phyloP scores from a whole-genome alignment of 2,797 vertebrate species.

The Anomalospiza imberbis region DNA sequence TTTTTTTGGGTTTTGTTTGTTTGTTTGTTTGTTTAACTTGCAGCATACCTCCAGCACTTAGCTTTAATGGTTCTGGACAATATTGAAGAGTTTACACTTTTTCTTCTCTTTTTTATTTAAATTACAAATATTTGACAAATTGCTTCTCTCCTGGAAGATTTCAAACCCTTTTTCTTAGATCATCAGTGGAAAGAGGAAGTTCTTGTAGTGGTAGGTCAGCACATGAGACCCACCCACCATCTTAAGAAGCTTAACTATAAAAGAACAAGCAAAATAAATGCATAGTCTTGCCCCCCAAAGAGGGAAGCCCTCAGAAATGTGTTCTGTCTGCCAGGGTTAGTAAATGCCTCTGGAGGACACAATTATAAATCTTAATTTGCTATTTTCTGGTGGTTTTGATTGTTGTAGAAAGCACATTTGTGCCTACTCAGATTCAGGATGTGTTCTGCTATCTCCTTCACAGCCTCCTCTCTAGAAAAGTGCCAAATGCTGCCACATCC shows the following conservation, averaged over 20 bases:
- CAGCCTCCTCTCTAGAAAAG: background rate
- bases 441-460: background rate
- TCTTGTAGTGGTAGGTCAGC: background rate
- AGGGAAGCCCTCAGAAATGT: background rate
- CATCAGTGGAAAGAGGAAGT: background rate
- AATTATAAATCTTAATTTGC: background rate
- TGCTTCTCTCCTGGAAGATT: background rate
- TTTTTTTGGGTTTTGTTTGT: no score
- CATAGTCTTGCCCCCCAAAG: background rate
- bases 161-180: background rate
- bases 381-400: background rate
- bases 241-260: background rate
- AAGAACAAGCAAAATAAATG: background rate
- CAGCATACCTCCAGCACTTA: background rate
- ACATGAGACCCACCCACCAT: background rate
- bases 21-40: background rate
- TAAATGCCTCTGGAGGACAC: background rate
- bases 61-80: background rate
- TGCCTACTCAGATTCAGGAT: background rate
- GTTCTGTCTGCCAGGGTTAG: background rate
- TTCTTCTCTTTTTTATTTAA: constrained; percentile 6
- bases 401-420: background rate
- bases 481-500: background rate
- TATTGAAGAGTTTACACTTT: background rate
- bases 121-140: constrained; percentile 33